Evolutionary conservation across 1,140 invertebrate species (phyloP).

Genomic region (Helicoverpa zea): DNA sequence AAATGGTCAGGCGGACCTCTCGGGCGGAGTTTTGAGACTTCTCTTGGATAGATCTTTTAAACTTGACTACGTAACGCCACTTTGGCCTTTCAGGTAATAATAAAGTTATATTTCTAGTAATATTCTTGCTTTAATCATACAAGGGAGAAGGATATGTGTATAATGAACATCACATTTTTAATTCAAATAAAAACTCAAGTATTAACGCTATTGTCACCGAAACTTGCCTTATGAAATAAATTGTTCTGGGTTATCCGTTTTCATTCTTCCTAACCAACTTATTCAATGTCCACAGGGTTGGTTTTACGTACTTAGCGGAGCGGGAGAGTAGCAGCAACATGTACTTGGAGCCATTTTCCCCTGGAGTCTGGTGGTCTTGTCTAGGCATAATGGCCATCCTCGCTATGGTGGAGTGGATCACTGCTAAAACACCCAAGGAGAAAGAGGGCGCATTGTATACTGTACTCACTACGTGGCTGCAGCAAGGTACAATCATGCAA

Average conservation of each 20-base stretch:
- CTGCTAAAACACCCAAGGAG: constrained; percentile 63
- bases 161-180: too few relatives aligned
- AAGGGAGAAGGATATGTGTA: too few relatives aligned
- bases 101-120: background rate
- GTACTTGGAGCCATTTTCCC: constrained; percentile 74
- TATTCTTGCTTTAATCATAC: background rate
- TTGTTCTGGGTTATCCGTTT: too few relatives aligned
- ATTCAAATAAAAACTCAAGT: too few relatives aligned
- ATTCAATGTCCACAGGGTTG: constrained; percentile 62
- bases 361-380: constrained; percentile 70
- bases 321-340: constrained; percentile 78
- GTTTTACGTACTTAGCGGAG: constrained; percentile 76
- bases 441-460: constrained; percentile 71
- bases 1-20: constrained; percentile 63
- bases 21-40: constrained; percentile 65
- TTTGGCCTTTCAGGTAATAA: constrained; percentile 78
- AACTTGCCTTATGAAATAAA: too few relatives aligned
- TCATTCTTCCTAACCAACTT: background rate
- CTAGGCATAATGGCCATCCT: constrained; percentile 62
- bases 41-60: constrained; percentile 57
- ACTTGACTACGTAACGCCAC: constrained; percentile 68
- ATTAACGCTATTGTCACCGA: too few relatives aligned
- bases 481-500: constrained; percentile 67
- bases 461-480: constrained; percentile 72
- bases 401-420: constrained; percentile 65